phyloP scores from a whole-genome alignment of 2,888 invertebrate species.

The Cistogaster globosa region DNA sequence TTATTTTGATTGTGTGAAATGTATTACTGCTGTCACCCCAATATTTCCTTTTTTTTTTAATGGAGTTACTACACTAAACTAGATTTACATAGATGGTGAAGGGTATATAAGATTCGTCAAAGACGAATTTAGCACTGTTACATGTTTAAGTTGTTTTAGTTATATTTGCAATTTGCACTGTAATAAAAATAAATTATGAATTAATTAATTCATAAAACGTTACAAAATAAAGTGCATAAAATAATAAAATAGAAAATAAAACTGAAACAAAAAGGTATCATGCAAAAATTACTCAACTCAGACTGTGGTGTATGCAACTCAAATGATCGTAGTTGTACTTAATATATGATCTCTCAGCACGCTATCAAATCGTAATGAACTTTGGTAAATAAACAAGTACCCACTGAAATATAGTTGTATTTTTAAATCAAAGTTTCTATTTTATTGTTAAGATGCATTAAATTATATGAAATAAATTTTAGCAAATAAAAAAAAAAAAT shows the following conservation, averaged over 20 bases:
- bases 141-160: conserved; percentile 58
- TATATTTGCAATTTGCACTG: conserved; percentile 80
- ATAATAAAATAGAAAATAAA: conserved; percentile 25
- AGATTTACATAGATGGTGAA: too few relatives aligned
- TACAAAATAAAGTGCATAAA: conserved; percentile 65
- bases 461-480: conserved; percentile 63
- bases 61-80: too few relatives aligned
- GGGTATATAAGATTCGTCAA: too few relatives aligned
- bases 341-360: conserved; percentile 67
- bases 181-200: conserved; percentile 78
- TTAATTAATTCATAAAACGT: conserved; percentile 78
- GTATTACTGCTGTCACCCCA: too few relatives aligned
- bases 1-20: too few relatives aligned
- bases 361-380: conserved; percentile 70
- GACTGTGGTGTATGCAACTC: conserved; percentile 50
- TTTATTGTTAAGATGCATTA: conserved; percentile 49
- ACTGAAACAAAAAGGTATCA: conserved; percentile 47
- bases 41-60: too few relatives aligned
- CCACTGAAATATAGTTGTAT: conserved; percentile 37
- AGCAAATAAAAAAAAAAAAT: conserved; percentile 32
- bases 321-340: conserved; percentile 47
- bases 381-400: conserved; percentile 23
- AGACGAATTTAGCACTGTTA: too few relatives aligned
- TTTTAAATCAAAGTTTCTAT: conserved; percentile 19
- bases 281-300: conserved; percentile 65